A percentile compares a stretch with the other conserved stretches of the same genome.
phyloP scores from a whole-genome alignment of 2,888 invertebrate genomes.

The Lasioglossum lativentre region DNA sequence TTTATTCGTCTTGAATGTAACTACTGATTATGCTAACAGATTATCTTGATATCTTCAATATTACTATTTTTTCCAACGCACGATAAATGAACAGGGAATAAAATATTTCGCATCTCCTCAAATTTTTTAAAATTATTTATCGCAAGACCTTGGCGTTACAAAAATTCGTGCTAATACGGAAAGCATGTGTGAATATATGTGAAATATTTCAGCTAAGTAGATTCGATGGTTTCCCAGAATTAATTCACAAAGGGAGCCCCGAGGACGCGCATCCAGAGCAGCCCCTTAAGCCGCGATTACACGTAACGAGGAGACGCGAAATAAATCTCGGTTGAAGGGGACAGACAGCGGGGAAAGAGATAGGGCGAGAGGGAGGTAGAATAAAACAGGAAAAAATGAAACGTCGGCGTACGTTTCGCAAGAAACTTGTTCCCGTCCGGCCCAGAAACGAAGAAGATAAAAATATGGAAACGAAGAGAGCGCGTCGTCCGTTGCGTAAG shows the following conservation, averaged over 20 bases:
- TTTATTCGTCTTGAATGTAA: too few relatives aligned
- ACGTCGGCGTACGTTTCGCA: slow-evolving; percentile 28
- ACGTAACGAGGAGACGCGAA: background rate
- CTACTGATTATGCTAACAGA: too few relatives aligned
- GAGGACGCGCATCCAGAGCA: background rate
- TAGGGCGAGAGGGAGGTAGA: background rate
- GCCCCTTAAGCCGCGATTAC: background rate
- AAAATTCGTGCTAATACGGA: background rate
- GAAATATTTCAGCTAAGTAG: background rate
- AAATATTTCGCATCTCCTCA: too few relatives aligned
- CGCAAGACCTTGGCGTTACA: background rate
- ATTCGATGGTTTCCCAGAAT: background rate
- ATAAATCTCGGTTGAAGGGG: background rate
- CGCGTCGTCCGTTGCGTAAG: slow-evolving; percentile 13
- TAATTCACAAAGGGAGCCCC: background rate
- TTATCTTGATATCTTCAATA: too few relatives aligned
- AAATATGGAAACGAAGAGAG: slow-evolving; percentile 48
- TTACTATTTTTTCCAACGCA: too few relatives aligned
- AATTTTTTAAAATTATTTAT: background rate
- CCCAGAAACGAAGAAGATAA: slow-evolving; percentile 47
- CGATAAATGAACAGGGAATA: too few relatives aligned
- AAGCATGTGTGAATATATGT: background rate
- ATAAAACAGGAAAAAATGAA: slow-evolving; percentile 4
- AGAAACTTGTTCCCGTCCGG: background rate
- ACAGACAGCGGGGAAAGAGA: background rate